Conservation (phyloP, 1,140 invertebrate species). For the Eulimnadia texana region DNA sequence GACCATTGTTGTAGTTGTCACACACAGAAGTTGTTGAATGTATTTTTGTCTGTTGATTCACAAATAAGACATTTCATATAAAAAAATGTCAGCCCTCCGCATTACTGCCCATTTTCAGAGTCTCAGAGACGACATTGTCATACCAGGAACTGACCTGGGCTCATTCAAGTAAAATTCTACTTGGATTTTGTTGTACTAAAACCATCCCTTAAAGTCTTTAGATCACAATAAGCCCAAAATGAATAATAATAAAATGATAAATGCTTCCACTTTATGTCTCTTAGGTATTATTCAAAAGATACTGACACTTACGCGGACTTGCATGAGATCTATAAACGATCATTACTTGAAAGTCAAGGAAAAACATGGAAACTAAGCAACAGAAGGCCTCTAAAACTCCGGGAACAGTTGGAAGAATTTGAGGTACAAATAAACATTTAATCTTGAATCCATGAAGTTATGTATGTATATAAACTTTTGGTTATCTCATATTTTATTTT, state of each 20-base stretch:
- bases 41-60: too few species aligned
- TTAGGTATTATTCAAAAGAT: constrained; percentile 5
- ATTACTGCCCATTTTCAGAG: constrained; percentile 1
- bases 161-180: constrained; percentile 11
- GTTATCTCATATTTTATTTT: not conserved
- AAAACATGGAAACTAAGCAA: not conserved
- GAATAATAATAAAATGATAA: too few species aligned
- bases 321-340: not conserved
- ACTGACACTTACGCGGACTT: not conserved
- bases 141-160: not conserved
- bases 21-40: too few species aligned
- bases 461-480: not conserved
- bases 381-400: not conserved
- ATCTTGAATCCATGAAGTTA: not conserved
- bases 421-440: not conserved
- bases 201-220: not conserved
- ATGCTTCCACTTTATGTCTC: too few species aligned
- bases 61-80: too few species aligned
- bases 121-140: constrained; percentile 1
- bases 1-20: too few species aligned
- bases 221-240: too few species aligned
- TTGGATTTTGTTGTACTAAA: too few species aligned
- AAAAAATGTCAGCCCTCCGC: not conserved
- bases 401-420: not conserved
- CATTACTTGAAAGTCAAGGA: not conserved